These are phyloP conservation scores for Spilarctia lutea DNA, from an alignment of 2,888 invertebrate species.

Conservation along the genomic window DNA sequence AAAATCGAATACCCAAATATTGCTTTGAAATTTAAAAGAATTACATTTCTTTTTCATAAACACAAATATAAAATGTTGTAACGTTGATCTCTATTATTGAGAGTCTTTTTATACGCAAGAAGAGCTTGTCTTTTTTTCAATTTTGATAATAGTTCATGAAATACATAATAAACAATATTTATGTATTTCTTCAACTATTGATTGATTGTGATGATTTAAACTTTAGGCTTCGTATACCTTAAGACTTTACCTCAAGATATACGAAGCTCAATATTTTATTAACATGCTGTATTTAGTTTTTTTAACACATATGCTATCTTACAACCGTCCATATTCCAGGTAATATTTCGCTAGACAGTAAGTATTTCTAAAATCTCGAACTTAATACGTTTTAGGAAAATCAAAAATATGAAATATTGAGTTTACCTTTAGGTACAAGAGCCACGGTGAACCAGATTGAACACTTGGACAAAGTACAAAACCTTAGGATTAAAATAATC, in stretches of 20 bases:
- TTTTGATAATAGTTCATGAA: too few species aligned
- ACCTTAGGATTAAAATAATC: not conserved
- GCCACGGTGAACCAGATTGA: not conserved
- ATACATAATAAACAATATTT: too few species aligned
- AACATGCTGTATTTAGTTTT: not conserved
- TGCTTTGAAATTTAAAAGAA: not conserved
- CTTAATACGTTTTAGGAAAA: not conserved
- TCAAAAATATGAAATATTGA: conserved; percentile 5
- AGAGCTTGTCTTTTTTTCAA: too few species aligned
- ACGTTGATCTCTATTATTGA: too few species aligned
- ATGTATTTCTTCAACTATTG: too few species aligned
- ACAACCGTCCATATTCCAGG: not conserved
- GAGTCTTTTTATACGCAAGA: too few species aligned
- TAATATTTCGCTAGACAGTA: not conserved
- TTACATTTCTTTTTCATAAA: not conserved
- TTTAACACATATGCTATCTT: not conserved
- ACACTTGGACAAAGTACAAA: not conserved
- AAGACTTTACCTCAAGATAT: too few species aligned
- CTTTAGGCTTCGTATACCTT: too few species aligned
- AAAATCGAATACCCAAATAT: not conserved
- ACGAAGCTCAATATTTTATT: too few species aligned
- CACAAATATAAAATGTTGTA: too few species aligned
- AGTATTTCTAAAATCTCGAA: not conserved
- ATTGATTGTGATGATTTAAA: too few species aligned
- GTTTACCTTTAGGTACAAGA: conserved; percentile 15